Conservation (phyloP, 2,113 vertebrate species). For the Dasypus novemcinctus region DNA sequence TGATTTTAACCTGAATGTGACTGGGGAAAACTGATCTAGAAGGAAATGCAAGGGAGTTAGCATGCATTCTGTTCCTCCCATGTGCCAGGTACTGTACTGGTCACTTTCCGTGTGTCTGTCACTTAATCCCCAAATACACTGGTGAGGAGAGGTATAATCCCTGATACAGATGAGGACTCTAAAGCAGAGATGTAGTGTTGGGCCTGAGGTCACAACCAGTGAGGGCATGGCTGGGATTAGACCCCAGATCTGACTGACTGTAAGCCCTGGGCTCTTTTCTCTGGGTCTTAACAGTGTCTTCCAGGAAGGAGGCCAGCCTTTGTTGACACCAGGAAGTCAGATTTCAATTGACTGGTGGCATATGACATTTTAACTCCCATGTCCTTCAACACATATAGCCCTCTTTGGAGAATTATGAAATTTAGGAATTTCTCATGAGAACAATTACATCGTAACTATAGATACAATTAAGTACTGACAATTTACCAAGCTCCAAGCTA, state of each 20-base stretch:
- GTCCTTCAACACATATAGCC: not conserved
- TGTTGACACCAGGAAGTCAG: not conserved
- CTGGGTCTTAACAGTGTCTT: not conserved
- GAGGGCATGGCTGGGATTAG: not conserved
- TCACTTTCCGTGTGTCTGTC: not conserved
- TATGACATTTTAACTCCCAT: not conserved
- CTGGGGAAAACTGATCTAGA: not conserved
- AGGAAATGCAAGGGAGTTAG: not conserved
- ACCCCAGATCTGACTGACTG: not conserved
- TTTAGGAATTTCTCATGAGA: not conserved
- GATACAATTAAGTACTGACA: not conserved
- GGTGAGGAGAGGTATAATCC: no score
- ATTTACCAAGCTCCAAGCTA: not conserved
- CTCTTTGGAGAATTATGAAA: not conserved
- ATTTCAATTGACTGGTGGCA: not conserved
- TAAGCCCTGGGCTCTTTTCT: not conserved
- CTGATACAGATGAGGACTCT: not conserved
- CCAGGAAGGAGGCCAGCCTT: not conserved
- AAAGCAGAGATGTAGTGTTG: not conserved
- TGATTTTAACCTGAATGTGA: slow-evolving; percentile 27
- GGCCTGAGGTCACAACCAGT: not conserved
- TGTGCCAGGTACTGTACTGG: not conserved
- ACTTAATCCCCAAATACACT: not conserved
- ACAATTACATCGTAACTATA: not conserved
- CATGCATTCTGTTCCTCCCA: not conserved